Percentiles rank a stretch among this genome's conserved stretches.
Conservation (phyloP, 2,888 invertebrate species). For the Lasioglossum pauxillum region DNA sequence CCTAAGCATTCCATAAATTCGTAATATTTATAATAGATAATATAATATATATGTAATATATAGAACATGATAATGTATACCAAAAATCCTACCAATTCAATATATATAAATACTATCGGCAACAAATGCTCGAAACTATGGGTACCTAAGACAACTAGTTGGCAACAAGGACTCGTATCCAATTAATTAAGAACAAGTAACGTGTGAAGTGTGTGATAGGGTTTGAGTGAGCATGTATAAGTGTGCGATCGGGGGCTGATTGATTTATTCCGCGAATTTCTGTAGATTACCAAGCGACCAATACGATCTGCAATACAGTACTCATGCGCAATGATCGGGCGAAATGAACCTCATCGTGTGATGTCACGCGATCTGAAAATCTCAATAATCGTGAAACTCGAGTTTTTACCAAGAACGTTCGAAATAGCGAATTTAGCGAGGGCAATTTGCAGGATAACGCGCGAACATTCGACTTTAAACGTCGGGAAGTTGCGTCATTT, state of each 20-base stretch:
- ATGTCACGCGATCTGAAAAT: neutral
- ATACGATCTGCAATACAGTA: conserved; percentile 1
- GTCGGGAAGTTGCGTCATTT: conserved; percentile 14
- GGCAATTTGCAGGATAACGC: neutral
- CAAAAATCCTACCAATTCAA: conserved; percentile 72
- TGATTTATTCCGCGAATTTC: conserved; percentile 10
- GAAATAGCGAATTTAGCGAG: neutral
- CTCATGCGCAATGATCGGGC: conserved; percentile 12
- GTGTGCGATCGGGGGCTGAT: neutral
- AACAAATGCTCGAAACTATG: conserved; percentile 73
- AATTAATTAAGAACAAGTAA: conserved; percentile 64
- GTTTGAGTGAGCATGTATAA: neutral
- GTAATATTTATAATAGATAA: conserved; percentile 57
- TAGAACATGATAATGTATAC: conserved; percentile 56
- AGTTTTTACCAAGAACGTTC: neutral
- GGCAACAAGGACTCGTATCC: conserved; percentile 69
- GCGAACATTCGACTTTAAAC: neutral
- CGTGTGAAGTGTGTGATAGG: conserved; percentile 48
- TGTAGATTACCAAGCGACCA: conserved; percentile 28
- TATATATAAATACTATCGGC: conserved; percentile 72
- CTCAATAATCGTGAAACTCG: neutral
- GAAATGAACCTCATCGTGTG: neutral
- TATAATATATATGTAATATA: conserved; percentile 56
- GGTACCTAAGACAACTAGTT: conserved; percentile 72
- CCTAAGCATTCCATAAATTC: conserved; percentile 81